Base-by-base conservation (phyloP, 2,113 vertebrate species). In the Arenaria interpres region DNA sequence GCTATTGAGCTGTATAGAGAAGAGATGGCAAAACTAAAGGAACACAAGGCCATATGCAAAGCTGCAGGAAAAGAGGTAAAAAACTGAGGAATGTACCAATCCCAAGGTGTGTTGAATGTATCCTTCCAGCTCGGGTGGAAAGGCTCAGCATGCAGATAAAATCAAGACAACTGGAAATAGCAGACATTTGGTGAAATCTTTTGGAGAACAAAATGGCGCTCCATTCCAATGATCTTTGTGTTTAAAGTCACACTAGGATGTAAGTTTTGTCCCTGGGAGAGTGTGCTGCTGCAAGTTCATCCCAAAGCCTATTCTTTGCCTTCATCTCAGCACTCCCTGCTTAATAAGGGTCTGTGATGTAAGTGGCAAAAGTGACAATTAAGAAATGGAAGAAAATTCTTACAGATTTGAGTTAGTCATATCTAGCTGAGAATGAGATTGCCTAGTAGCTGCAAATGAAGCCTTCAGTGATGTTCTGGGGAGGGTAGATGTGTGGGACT, bases 1-100 rank as follows among this genome's bases (percentile, higher is more conserved):
- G 99, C 99, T 59, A 68, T 99, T 1, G 99, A 99, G 90, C 97
- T 99, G 3, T 98, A 99, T 88, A 98, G 98, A 92, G 99, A 99
- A 66, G 99, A 99, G 96, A 98, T 21, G 53, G 98, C 97, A 80
- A 99, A 99, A 96, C 89, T 98, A 88, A 98, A 98, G 67, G 99
- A 99, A 54, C 98, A 99, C 88, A 98, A 93, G 91, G 98, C 97
- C 24, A 97, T 98, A 51, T 99, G 99, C 94, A 97, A 98, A 97
- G 97, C 97, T 22, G 99, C 98, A 23, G 99, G 98, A 59, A 99
- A 99, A 97, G 98, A 99, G 99, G 99, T 99, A 85, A 97, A 69
- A 90, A 28, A 54, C 30, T 21, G 39, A 81, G 50, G 19, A 71
- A 50, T 24, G 16, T 69, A 43, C 53, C 28, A 21, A 2, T 53